These are phyloP conservation scores for Diprion similis DNA, from an alignment of 1,140 invertebrate genomes.

Conservation along the genomic window DNA sequence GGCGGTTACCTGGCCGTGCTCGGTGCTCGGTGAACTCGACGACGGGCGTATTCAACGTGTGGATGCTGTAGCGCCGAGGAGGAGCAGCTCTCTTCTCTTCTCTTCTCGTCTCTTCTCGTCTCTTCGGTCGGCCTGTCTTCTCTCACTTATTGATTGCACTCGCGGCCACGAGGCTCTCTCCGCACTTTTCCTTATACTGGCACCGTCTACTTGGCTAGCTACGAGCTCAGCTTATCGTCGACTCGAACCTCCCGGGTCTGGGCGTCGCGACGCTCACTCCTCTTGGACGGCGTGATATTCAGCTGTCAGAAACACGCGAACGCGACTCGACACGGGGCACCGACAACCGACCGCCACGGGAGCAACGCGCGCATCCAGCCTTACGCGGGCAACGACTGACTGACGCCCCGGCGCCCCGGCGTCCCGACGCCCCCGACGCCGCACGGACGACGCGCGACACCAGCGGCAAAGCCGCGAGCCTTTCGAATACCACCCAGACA, in stretches of 20 bases:
- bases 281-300: neutral
- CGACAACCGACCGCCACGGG: neutral
- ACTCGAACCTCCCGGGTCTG: too few species aligned
- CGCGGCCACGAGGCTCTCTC: neutral
- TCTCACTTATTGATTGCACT: conserved; percentile 6
- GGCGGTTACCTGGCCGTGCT: conserved; percentile 6
- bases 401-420: neutral
- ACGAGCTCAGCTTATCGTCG: too few species aligned
- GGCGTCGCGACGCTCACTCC: too few species aligned
- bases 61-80: neutral
- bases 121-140: too few species aligned
- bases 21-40: neutral
- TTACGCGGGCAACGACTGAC: neutral
- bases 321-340: neutral
- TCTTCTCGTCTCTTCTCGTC: neutral
- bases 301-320: conserved; percentile 1
- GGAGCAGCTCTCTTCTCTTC: neutral
- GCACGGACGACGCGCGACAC: neutral
- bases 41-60: neutral
- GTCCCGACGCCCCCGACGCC: neutral
- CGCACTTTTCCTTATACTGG: neutral
- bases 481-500: too few species aligned
- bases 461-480: neutral
- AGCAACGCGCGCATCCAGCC: neutral
- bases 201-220: too few species aligned